Evolutionary conservation across 1,140 invertebrate species (phyloP), one percentile per base, ranked within the genome.

Genomic region (Sitophilus oryzae): DNA sequence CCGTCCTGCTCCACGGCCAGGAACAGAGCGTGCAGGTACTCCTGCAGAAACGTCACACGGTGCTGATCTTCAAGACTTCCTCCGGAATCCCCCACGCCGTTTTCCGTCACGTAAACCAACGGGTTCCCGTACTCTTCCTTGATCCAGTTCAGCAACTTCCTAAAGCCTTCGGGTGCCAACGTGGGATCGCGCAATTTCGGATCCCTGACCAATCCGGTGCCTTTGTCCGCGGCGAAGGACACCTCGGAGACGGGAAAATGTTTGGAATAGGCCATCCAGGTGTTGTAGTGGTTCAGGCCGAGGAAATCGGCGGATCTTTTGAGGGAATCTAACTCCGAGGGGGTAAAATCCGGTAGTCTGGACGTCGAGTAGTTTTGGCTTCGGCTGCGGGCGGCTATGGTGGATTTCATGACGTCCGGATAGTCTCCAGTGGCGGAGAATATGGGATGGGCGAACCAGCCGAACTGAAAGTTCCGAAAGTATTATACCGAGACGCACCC

Each of bases 81-180:
- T 9, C 64, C 45, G 4, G 41, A 58, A 58, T 77, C 75, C 0
- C 76, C 70, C 47, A 73, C 67, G 0, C 82, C 82, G 61, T 82
- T 84, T 67, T 84, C 82, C 3, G 79, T 79, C n/a, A 84, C 75
- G 34, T 77, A 70, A 19, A 82, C 68, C 38, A 73, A 65, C 1
- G 77, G 68, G 51, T 79, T 74, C 9, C 74, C 72, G 57, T 82
- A 84, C 4, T 72, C 66, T 5, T 77, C 74, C 40, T 79, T 78
- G 41, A 89, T 82, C 80, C 82, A 87, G 43, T 79, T 80, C n/a
- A 89, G 68, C 22, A 82, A 66, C 55, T 79, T 79, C 16, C 82
- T 74, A 56, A 89, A 77, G 3, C 86, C 86, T 73, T 79, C 82
- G 2, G 86, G 84, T 16, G 82, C 77, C 6, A 79, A 53, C n/a